Evolutionary conservation across 2,888 invertebrate genomes (phyloP).

Genomic region (Volucella zonaria): DNA sequence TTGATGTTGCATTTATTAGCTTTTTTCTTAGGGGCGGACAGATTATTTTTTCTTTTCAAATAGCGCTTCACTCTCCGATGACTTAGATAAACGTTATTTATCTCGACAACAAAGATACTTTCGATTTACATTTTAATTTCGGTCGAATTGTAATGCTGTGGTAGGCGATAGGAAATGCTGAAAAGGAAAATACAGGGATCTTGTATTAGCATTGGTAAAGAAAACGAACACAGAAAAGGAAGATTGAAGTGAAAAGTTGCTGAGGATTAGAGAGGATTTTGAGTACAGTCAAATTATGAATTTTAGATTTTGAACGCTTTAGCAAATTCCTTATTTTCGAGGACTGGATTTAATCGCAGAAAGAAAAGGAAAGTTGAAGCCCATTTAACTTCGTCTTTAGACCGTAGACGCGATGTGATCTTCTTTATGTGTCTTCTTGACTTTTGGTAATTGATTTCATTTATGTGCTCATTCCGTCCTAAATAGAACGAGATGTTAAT

Average conservation of each 20-base stretch:
- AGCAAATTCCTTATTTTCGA: too few species aligned
- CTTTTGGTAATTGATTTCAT: too few species aligned
- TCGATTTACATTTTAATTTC: conserved; percentile 21
- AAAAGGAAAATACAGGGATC: conserved; percentile 32
- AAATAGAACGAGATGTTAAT: too few species aligned
- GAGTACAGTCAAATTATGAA: too few species aligned
- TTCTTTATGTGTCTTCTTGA: too few species aligned
- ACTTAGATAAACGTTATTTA: conserved; percentile 25
- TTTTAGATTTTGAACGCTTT: too few species aligned
- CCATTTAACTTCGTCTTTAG: too few species aligned
- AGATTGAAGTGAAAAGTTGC: conserved; percentile 12
- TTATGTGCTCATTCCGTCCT: too few species aligned
- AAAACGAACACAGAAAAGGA: not conserved
- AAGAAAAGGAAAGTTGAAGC: too few species aligned
- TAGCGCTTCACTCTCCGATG: conserved; percentile 4
- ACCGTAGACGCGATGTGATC: too few species aligned
- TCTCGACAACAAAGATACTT: conserved; percentile 11
- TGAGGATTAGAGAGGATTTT: conserved; percentile 4
- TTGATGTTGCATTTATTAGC: not conserved
- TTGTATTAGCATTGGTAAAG: not conserved
- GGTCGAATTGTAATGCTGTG: not conserved
- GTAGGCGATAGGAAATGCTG: not conserved
- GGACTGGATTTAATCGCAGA: too few species aligned
- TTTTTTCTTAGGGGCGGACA: not conserved
- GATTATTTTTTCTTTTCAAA: conserved; percentile 23